Evolutionary conservation across 2,113 vertebrate species (phyloP).

Genomic region (Hirundichthys speculiger): DNA sequence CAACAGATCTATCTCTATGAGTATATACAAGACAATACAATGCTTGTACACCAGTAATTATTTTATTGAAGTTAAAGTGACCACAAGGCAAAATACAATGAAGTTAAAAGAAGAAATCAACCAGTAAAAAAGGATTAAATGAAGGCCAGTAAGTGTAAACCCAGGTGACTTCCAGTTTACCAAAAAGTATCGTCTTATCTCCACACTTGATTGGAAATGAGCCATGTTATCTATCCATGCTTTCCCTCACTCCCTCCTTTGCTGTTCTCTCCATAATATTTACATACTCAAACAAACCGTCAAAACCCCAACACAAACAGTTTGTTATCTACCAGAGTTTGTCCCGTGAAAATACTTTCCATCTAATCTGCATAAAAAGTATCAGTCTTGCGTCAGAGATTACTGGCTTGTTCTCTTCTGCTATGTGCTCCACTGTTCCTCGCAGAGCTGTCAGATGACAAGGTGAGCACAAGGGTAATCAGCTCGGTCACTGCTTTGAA

Average conservation of each 20-base stretch:
- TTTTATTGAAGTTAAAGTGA: too few species aligned
- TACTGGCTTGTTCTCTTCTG: conserved; percentile 11
- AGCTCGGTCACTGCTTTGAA: conserved; percentile 58
- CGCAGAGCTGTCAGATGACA: conserved; percentile 60
- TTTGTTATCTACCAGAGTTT: conserved; percentile 73
- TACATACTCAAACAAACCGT: conserved; percentile 79
- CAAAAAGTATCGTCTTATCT: conserved; percentile 36
- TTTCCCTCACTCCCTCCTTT: conserved; percentile 31
- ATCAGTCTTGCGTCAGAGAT: conserved; percentile 41
- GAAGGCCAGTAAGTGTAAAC: conserved; percentile 1
- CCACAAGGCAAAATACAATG: too few species aligned
- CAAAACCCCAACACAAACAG: conserved; percentile 75
- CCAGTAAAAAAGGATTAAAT: too few species aligned
- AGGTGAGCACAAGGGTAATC: conserved; percentile 76
- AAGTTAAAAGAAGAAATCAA: too few species aligned
- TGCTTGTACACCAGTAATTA: too few species aligned
- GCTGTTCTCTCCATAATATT: conserved; percentile 49
- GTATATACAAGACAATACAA: background rate
- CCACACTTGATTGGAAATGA: conserved; percentile 58
- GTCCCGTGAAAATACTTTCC: conserved; percentile 71
- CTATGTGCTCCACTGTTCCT: conserved; percentile 15
- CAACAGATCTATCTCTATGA: too few species aligned
- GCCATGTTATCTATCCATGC: conserved; percentile 45
- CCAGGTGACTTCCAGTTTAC: background rate
- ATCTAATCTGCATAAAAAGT: conserved; percentile 71